phyloP scores from a whole-genome alignment of 2,113 vertebrate genomes.

The Callipepla californica region DNA sequence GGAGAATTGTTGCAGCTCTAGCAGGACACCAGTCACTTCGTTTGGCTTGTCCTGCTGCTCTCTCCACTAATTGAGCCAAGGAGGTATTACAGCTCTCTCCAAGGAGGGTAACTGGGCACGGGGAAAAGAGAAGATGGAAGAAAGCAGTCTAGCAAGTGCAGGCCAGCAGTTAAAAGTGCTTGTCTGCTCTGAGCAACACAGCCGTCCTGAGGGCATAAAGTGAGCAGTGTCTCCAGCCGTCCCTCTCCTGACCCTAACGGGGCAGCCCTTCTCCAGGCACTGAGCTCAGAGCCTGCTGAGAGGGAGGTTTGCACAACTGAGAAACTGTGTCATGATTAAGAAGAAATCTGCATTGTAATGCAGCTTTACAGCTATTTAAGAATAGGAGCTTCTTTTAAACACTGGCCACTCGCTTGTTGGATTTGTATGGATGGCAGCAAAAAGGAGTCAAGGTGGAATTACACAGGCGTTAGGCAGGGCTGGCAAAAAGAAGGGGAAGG shows the following conservation, averaged over 20 bases:
- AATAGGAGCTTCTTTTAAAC: not conserved
- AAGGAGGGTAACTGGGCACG: not conserved
- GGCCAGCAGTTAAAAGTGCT: not conserved
- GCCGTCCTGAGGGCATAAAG: not conserved
- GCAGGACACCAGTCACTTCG: not conserved
- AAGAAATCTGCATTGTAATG: not conserved
- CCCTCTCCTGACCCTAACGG: not conserved
- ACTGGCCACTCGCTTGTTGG: not conserved
- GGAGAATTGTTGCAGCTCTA: not conserved
- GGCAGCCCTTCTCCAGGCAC: not conserved
- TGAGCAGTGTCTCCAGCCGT: not conserved
- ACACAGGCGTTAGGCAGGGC: not conserved
- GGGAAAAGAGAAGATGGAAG: not conserved
- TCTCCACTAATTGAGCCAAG: not conserved
- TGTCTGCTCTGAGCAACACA: not conserved
- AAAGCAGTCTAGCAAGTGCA: not conserved
- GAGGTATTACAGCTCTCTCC: not conserved
- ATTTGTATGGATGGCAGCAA: not conserved
- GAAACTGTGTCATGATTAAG: not conserved
- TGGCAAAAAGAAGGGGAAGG: not conserved
- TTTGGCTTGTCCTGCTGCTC: conserved; percentile 4
- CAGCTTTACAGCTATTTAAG: not conserved
- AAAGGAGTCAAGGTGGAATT: not conserved
- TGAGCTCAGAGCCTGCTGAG: not conserved
- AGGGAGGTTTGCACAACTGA: not conserved